phyloP scores from a whole-genome alignment of 2,797 vertebrate genomes.

The Myotis vivesi region DNA sequence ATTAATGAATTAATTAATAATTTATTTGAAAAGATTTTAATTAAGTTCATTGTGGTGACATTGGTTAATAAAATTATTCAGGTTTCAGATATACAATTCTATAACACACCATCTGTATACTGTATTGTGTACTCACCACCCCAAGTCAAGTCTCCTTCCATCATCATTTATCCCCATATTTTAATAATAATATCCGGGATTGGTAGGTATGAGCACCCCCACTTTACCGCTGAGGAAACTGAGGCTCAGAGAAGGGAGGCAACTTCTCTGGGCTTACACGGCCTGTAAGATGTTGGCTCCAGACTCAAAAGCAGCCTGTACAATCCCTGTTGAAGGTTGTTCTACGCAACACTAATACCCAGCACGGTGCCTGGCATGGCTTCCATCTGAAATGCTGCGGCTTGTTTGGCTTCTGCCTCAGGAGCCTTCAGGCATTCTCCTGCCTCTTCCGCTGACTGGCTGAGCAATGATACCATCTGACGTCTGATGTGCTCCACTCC shows the following conservation, averaged over 20 bases:
- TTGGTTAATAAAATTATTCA: neutral
- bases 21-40: neutral
- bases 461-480: neutral
- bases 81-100: neutral
- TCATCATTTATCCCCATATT: neutral
- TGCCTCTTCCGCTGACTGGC: neutral
- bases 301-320: neutral
- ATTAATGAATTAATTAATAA: neutral
- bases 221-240: neutral
- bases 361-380: neutral
- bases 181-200: neutral
- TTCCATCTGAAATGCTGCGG: neutral
- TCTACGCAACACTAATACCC: accelerated
- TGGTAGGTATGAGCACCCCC: too few species aligned
- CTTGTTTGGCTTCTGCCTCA: neutral
- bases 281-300: neutral
- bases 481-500: neutral
- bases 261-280: neutral
- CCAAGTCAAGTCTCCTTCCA: neutral
- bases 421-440: neutral
- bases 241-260: neutral
- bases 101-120: neutral
- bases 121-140: neutral
- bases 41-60: neutral
- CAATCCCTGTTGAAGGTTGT: neutral